Evolutionary conservation across 30 jellyfish, hydroid and myxozoan genomes (phyloP).

Genomic region (Turritopsis rubra): DNA sequence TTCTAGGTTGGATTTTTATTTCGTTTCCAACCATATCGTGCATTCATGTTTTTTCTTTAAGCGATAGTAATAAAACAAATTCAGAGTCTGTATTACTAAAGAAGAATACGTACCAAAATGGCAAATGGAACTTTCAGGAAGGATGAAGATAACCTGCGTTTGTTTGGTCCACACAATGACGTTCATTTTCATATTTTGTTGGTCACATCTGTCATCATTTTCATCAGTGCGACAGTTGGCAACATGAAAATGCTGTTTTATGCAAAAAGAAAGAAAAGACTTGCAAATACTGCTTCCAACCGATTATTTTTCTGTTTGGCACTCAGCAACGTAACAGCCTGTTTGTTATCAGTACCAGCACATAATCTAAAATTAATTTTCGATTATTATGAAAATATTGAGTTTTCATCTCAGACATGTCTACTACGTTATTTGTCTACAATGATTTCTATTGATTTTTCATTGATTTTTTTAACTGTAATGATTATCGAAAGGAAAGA

Average conservation of each 20-base stretch:
- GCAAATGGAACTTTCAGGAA: background rate
- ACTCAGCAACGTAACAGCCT: background rate
- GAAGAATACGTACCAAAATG: background rate
- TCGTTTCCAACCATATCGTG: background rate
- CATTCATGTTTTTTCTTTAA: background rate
- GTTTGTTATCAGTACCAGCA: background rate
- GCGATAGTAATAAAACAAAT: background rate
- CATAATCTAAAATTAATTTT: background rate
- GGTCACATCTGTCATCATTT: background rate
- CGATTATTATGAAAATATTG: background rate
- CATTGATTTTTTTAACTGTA: background rate
- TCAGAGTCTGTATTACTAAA: background rate
- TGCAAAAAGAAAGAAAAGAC: background rate
- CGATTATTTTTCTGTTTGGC: background rate
- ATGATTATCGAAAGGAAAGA: constrained; percentile 1
- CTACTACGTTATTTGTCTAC: background rate
- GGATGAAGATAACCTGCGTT: background rate
- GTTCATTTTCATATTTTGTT: background rate
- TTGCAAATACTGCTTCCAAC: background rate
- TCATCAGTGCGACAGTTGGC: background rate
- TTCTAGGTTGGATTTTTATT: background rate
- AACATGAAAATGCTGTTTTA: background rate
- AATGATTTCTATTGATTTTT: constrained; percentile 7
- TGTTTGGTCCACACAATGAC: background rate
- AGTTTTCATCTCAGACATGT: background rate